Percentiles rank a stretch among this genome's conserved stretches.
Conservation (phyloP, 2,113 vertebrate species). For the Mirza zaza region DNA sequence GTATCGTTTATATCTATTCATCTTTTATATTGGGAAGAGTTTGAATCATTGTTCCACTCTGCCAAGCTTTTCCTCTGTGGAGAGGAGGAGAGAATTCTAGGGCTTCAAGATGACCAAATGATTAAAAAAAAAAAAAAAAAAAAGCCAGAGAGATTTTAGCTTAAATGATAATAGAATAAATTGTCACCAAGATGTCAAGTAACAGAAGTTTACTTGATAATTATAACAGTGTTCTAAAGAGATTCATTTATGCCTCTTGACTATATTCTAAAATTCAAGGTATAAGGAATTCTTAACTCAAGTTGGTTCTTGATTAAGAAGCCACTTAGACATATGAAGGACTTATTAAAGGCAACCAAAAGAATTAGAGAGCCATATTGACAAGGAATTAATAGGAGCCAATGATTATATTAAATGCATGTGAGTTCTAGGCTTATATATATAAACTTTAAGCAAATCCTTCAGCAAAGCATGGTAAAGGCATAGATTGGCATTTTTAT, state of each 20-base stretch:
- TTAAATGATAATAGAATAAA: not conserved
- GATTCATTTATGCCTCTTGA: not conserved
- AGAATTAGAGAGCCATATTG: not conserved
- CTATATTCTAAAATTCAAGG: not conserved
- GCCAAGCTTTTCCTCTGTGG: not conserved
- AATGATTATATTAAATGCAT: not conserved
- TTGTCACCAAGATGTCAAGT: not conserved
- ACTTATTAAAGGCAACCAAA: not conserved
- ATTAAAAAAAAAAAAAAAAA: not conserved
- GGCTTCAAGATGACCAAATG: not conserved
- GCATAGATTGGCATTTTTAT: not conserved
- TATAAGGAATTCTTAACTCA: not conserved
- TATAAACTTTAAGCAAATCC: not conserved
- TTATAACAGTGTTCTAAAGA: not conserved
- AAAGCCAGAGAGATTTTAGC: conserved; percentile 27
- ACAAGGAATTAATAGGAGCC: not conserved
- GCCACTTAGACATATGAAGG: not conserved
- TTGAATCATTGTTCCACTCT: not conserved
- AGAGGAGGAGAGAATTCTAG: not conserved
- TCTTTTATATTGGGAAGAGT: not conserved
- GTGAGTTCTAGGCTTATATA: not conserved
- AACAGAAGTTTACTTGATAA: not conserved
- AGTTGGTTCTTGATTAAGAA: conserved; percentile 15
- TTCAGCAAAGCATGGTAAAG: not conserved
- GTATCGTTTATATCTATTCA: too few species aligned